Evolutionary conservation across 1,140 invertebrate species (phyloP).

Genomic region (Ceratosolen solmsi): DNA sequence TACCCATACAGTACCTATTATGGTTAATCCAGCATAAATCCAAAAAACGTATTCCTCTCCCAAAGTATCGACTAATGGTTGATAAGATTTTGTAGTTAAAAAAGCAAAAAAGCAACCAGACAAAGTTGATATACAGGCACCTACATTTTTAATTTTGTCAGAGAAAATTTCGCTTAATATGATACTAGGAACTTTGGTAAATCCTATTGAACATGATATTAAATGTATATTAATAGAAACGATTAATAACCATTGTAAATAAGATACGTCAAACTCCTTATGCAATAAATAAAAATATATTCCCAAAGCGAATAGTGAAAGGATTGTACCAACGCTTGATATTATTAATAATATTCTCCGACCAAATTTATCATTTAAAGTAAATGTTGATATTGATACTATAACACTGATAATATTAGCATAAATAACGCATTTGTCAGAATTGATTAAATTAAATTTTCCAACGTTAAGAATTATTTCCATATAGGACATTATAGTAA

Average conservation of each 20-base stretch:
- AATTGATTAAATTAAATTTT: slow-evolving; percentile 70
- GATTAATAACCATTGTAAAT: slow-evolving; percentile 55
- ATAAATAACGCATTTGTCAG: slow-evolving; percentile 76
- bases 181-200: slow-evolving; percentile 81
- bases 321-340: slow-evolving; percentile 74
- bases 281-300: slow-evolving; percentile 77
- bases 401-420: slow-evolving; percentile 79
- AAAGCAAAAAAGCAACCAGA: slow-evolving; percentile 81
- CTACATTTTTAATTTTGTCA: slow-evolving; percentile 78
- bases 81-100: slow-evolving; percentile 81
- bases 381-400: slow-evolving; percentile 75
- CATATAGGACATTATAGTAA: slow-evolving; percentile 82
- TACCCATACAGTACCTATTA: slow-evolving; percentile 72
- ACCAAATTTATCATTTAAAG: slow-evolving; percentile 81
- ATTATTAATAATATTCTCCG: slow-evolving; percentile 79
- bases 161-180: slow-evolving; percentile 84
- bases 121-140: slow-evolving; percentile 79
- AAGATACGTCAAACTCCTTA: slow-evolving; percentile 65
- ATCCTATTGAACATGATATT: slow-evolving; percentile 75
- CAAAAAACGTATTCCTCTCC: slow-evolving; percentile 82
- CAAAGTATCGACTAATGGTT: slow-evolving; percentile 76
- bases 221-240: slow-evolving; percentile 42
- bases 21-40: slow-evolving; percentile 80
- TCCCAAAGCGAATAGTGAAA: slow-evolving; percentile 73
- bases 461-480: slow-evolving; percentile 80